phyloP scores from a whole-genome alignment of 2,888 invertebrate genomes.

The Drosophila prostipennis region DNA sequence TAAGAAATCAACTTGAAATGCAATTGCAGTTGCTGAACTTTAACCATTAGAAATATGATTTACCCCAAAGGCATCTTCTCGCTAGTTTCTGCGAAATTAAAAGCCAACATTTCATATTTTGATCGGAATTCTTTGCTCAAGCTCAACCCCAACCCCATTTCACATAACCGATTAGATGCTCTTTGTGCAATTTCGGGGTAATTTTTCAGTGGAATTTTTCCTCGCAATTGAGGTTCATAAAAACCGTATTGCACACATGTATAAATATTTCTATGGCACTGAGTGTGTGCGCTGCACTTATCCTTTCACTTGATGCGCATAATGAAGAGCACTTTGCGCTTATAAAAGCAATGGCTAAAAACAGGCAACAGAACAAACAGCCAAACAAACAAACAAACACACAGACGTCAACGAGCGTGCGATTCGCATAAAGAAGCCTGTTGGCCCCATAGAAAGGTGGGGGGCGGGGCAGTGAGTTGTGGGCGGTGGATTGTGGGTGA shows the following conservation, averaged over 20 bases:
- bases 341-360: conserved; percentile 74
- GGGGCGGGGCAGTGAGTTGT: conserved; percentile 4
- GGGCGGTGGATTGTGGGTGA: conserved; percentile 4
- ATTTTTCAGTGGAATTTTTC: conserved; percentile 58
- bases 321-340: conserved; percentile 81
- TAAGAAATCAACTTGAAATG: background rate
- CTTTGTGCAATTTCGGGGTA: conserved; percentile 53
- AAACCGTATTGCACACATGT: conserved; percentile 44
- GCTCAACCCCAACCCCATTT: background rate
- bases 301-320: conserved; percentile 81
- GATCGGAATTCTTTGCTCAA: background rate
- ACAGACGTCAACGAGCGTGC: conserved; percentile 43
- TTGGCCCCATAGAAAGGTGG: conserved; percentile 14
- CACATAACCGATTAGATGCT: background rate
- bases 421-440: conserved; percentile 35
- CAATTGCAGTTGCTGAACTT: background rate
- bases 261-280: conserved; percentile 16
- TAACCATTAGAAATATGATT: conserved; percentile 2
- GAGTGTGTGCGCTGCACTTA: conserved; percentile 71
- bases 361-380: conserved; percentile 43
- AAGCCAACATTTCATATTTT: conserved; percentile 10
- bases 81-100: conserved; percentile 7
- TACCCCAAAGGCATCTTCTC: background rate
- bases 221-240: conserved; percentile 54
- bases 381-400: conserved; percentile 36